Evolutionary conservation across 2,113 vertebrate genomes (phyloP), one percentile per base, ranked within the genome.

Genomic region (Manacus vitellinus): DNA sequence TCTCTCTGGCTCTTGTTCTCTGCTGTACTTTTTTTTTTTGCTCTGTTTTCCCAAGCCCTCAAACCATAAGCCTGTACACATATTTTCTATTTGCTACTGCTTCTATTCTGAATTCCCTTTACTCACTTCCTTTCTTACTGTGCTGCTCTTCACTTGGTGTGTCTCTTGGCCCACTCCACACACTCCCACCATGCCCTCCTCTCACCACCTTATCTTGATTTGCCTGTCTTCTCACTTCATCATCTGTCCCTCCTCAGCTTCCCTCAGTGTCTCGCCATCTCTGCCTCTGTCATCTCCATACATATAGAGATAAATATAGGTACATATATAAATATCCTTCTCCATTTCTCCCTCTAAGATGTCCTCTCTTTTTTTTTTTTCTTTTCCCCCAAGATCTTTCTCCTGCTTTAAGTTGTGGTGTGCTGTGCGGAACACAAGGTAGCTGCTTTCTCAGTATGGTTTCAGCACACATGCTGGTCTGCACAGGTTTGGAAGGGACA

Each of bases 401-500:
- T 77, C 16, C 19, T 61, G 10, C 37, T 52, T 44, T 59, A 54
- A 37, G 28, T 55, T 10, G 20, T 52, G 8, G 25, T 52, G 22
- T 83, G 25, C 51, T 58, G 4, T 37, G 47, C 28, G 43, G 7
- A 51, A 3, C 28, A 8, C 7, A 39, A 49, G 1, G 1, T 21
- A 39, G 41, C 46, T 65, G 31, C 59, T 70, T 84, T 91, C 27
- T 58, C 27, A 43, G 10, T 3, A 2, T 23, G 11, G 10, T 63
- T 86, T 92, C 0, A 4, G 70, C 12, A 15, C 44, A 56, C 6
- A 2, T 10, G 4, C 39, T 49, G 10, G 7, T 41, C 39, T 85
- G 39, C 2, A 0, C 17, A 52, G 8, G 3, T 33, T 58, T 59
- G 21, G 4, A 18, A 2, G 3, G 14, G 18, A 51, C 2, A 0